phyloP scores from a whole-genome alignment of 2,113 vertebrate genomes.

The Trichomycterus rosablanca region DNA sequence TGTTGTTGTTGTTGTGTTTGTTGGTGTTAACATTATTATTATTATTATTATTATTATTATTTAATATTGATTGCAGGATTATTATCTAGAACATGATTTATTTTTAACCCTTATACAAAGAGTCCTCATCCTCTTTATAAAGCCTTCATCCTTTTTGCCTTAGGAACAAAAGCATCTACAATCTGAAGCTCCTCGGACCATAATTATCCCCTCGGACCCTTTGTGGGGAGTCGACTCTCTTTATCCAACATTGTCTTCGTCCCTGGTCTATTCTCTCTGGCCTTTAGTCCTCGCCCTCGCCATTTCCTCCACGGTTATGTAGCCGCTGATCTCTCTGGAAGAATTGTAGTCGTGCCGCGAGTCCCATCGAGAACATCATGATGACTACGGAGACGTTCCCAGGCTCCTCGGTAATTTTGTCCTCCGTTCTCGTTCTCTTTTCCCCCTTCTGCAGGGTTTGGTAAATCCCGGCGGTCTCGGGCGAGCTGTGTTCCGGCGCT shows the following conservation, averaged over 20 bases:
- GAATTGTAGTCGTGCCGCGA: conserved; percentile 20
- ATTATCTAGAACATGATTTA: no score
- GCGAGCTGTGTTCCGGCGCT: conserved; percentile 28
- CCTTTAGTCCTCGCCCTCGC: not conserved
- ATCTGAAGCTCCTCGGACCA: not conserved
- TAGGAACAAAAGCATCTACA: not conserved
- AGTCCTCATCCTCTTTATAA: no score
- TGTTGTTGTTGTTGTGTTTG: no score
- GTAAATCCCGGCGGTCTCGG: conserved; percentile 26
- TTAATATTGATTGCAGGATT: no score
- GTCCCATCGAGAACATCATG: conserved; percentile 24
- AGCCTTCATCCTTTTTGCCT: no score
- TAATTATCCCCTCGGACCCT: not conserved
- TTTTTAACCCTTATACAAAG: no score
- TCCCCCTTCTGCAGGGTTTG: not conserved
- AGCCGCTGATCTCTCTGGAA: conserved; percentile 16
- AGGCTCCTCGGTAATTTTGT: conserved; percentile 39
- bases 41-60: no score
- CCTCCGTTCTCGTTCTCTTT: conserved; percentile 15
- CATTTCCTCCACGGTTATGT: conserved; percentile 12
- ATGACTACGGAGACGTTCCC: conserved; percentile 24
- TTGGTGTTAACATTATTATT: no score
- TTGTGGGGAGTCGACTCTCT: not conserved
- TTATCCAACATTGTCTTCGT: not conserved
- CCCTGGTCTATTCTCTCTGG: not conserved